These are phyloP conservation scores for Globodera rostochiensis DNA, from an alignment of 1,140 invertebrate genomes.

Conservation along the genomic window DNA sequence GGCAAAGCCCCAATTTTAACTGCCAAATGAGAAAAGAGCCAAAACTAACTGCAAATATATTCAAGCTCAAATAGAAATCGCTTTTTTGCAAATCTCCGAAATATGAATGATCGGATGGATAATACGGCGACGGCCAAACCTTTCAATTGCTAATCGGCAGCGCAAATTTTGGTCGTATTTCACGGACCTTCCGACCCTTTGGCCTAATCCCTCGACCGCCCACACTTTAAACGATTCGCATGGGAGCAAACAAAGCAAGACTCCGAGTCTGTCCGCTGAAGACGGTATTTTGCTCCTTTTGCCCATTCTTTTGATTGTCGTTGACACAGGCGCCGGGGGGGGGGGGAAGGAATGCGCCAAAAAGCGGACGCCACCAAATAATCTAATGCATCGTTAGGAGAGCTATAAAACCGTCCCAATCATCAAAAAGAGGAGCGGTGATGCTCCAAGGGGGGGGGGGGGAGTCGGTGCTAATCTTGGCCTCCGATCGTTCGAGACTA, in stretches of 20 bases:
- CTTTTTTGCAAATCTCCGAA: background rate
- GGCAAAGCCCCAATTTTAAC: background rate
- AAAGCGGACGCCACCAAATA: slow-evolving; percentile 8
- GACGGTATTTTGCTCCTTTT: background rate
- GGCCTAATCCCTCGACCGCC: background rate
- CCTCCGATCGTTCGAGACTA: background rate
- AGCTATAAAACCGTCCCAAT: slow-evolving; percentile 3
- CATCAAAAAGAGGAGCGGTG: background rate
- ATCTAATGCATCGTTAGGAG: slow-evolving; percentile 4
- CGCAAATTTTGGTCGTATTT: background rate
- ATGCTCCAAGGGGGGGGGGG: background rate
- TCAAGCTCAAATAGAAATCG: background rate
- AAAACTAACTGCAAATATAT: background rate
- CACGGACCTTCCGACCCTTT: background rate
- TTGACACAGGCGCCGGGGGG: background rate
- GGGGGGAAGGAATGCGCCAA: slow-evolving; percentile 10
- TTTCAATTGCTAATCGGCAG: background rate
- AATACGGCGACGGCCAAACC: background rate
- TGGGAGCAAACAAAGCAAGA: background rate
- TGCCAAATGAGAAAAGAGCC: background rate
- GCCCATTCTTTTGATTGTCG: background rate
- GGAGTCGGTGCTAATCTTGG: slow-evolving; percentile 3
- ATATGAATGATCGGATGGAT: background rate
- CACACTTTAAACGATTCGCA: background rate
- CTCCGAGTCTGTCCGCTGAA: background rate